These are phyloP conservation scores for Eurytoma adleriae DNA, from an alignment of 2,888 invertebrate species.

Conservation along the genomic window DNA sequence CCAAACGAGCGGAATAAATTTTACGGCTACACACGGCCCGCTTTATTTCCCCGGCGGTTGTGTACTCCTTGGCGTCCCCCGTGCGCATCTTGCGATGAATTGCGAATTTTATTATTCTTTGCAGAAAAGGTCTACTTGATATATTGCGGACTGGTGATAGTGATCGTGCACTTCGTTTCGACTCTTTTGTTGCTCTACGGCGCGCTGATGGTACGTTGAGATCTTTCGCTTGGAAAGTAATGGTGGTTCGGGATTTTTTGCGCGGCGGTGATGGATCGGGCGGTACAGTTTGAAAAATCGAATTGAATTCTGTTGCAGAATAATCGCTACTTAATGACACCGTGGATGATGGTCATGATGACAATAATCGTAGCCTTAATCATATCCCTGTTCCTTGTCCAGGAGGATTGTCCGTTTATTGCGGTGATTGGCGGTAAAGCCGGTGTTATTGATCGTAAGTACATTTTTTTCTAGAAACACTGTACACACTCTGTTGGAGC, in stretches of 20 bases:
- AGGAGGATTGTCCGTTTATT: slow-evolving; percentile 70
- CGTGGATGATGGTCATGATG: slow-evolving; percentile 75
- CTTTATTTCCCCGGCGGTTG: too few species aligned
- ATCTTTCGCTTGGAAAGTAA: too few species aligned
- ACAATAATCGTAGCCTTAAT: slow-evolving; percentile 71
- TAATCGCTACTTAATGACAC: slow-evolving; percentile 74
- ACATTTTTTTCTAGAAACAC: slow-evolving; percentile 14
- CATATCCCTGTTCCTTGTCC: slow-evolving; percentile 72
- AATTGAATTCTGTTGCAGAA: slow-evolving; percentile 65
- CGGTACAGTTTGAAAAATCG: too few species aligned
- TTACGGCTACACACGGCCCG: too few species aligned
- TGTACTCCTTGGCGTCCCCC: too few species aligned
- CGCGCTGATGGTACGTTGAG: slow-evolving; percentile 71
- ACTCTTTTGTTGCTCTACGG: slow-evolving; percentile 75
- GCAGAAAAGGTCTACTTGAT: slow-evolving; percentile 74
- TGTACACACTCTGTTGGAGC: too few species aligned
- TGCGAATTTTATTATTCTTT: slow-evolving; percentile 51
- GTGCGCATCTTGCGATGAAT: neutral
- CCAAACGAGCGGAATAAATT: neutral
- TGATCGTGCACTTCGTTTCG: slow-evolving; percentile 73
- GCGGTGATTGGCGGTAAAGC: slow-evolving; percentile 69
- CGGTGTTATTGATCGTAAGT: slow-evolving; percentile 68
- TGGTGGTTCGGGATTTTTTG: too few species aligned
- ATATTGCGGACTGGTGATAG: slow-evolving; percentile 73
- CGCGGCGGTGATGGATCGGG: too few species aligned